Conservation (phyloP, 2,888 invertebrate species). For the Spilarctia lutea region DNA sequence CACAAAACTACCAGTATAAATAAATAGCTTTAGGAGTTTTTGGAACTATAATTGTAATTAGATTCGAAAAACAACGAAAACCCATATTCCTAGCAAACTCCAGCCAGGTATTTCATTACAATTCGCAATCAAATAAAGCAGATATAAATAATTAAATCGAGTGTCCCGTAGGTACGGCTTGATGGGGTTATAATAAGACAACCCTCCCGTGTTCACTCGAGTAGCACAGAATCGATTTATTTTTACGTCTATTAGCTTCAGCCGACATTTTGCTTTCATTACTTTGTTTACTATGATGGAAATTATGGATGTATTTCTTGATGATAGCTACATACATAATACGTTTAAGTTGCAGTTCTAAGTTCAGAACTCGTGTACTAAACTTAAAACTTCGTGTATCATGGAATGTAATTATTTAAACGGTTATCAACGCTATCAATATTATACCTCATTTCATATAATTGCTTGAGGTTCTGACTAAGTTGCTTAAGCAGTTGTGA, state of each 20-base stretch:
- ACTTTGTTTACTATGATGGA: conserved; percentile 44
- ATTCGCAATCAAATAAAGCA: conserved; percentile 51
- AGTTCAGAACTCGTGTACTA: not conserved
- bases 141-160: conserved; percentile 53
- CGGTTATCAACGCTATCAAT: not conserved
- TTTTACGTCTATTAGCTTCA: conserved; percentile 63
- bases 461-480: not conserved
- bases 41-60: not conserved
- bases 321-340: not conserved
- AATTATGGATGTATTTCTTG: conserved; percentile 40
- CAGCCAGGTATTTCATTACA: conserved; percentile 36
- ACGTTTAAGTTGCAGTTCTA: not conserved
- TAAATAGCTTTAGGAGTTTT: not conserved
- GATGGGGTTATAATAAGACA: conserved; percentile 57
- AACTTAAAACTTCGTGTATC: too few relatives aligned
- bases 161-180: conserved; percentile 46
- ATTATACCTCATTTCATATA: not conserved
- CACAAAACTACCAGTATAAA: not conserved
- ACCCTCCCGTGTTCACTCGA: conserved; percentile 64
- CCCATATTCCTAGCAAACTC: conserved; percentile 26
- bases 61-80: not conserved
- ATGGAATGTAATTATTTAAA: not conserved
- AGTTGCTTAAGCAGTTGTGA: not conserved
- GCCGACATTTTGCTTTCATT: conserved; percentile 59
- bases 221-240: conserved; percentile 72